Base-by-base conservation (phyloP, 1,140 invertebrate species). In the Caerostris darwini region DNA sequence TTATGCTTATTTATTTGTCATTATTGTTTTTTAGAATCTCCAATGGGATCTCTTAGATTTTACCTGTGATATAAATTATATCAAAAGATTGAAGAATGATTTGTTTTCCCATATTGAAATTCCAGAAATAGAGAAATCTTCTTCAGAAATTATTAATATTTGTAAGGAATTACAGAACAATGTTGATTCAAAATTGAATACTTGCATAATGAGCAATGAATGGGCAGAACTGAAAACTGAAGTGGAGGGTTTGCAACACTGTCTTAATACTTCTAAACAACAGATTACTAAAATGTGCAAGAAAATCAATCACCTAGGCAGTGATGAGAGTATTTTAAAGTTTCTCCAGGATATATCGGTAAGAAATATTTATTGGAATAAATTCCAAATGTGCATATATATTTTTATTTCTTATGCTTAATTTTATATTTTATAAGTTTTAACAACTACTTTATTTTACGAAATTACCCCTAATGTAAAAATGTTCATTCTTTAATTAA, bases 311-410 rank as follows among this genome's bases (percentile, higher is more conserved):
- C 58, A 88, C 7, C n/a, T 88, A 7, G 56, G 61, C 3, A 88
- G 86, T 67, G 58, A 59, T 83, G 56, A 58, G 10, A 64, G 34
- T 34, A 7, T 88, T 54, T 14, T 88, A 7, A 88, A 61, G 64
- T 88, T 50, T 64, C 19, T 88, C 17, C 53, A 88, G 34, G 86
- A 88, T 61, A 17, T 88, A 3, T 64, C 61, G 7, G 86, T 88
- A 67, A 88, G 86, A 64, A 88, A 10, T 88, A 34, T 34, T 34
- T 34, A 34, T 34, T 34, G 34, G 34, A 34, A 34, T 34, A 34
- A 34, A 34, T 34, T 34, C 34, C 34, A 34, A 34, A 34, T 34
- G 34, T 34, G 34, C 34, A 34, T 34, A 34, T 34, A 34, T 34
- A 34, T 34, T 34, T 34, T 34, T 34, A 34, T 34, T 34, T 34